These are phyloP conservation scores for Balaenoptera acutorostrata DNA, from an alignment of 2,113 vertebrate species.

Conservation along the genomic window DNA sequence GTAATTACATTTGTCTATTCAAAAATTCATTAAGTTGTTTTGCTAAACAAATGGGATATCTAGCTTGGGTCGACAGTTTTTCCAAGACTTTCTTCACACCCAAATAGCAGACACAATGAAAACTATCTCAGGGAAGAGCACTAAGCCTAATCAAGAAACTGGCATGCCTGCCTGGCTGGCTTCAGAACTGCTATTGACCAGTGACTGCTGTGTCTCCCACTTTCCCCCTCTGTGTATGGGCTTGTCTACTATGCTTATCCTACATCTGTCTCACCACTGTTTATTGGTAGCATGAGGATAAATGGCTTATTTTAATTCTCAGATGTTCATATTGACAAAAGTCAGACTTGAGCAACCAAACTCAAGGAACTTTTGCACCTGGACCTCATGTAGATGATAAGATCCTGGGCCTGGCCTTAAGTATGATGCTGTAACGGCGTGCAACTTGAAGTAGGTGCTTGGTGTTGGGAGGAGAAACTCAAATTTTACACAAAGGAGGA, in stretches of 20 bases:
- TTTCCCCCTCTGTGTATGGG: not conserved
- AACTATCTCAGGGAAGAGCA: not conserved
- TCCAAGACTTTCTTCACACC: not conserved
- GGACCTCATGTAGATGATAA: not conserved
- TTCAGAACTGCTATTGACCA: not conserved
- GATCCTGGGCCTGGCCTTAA: not conserved
- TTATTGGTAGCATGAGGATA: not conserved
- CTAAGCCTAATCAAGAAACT: not conserved
- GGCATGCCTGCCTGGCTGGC: not conserved
- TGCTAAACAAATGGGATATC: not conserved
- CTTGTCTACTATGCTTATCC: not conserved
- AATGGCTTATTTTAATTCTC: not conserved
- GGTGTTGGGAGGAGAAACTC: not conserved
- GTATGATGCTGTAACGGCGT: not conserved
- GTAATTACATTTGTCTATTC: not conserved
- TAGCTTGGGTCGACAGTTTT: not conserved
- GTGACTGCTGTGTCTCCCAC: not conserved
- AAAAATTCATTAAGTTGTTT: not conserved
- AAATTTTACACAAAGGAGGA: not conserved
- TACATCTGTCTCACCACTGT: not conserved
- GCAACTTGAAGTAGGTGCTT: not conserved
- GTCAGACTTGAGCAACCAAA: not conserved
- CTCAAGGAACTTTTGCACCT: not conserved
- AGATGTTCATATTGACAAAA: not conserved
- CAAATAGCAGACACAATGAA: not conserved